A percentile compares a stretch with the other conserved stretches of the same genome.
Evolutionary conservation across 2,797 vertebrate genomes (phyloP).

Genomic region (Thalassophryne amazonica): DNA sequence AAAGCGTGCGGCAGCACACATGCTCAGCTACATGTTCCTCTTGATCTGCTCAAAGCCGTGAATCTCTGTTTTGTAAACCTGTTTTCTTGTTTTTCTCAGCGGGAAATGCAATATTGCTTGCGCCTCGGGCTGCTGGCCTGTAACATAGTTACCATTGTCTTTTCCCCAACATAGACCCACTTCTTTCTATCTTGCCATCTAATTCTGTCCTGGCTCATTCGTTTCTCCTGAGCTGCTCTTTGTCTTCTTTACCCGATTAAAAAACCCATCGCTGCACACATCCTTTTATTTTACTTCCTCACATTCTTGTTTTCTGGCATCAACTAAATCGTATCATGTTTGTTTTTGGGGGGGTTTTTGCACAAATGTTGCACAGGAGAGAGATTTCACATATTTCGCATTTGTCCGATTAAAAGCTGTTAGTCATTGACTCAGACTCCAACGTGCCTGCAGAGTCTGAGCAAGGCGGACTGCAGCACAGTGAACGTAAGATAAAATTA

Average conservation of each 20-base stretch:
- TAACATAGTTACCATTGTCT: conserved; percentile 76
- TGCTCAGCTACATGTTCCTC: conserved; percentile 16
- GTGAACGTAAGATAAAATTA: conserved; percentile 7
- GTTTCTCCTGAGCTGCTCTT: conserved; percentile 44
- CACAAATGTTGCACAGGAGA: too few species aligned
- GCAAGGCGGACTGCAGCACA: background rate
- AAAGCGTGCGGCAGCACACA: conserved; percentile 13
- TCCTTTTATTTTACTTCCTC: conserved; percentile 26
- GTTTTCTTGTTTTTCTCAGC: conserved; percentile 62
- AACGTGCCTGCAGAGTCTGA: background rate
- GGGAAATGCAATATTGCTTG: conserved; percentile 69
- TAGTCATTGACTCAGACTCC: background rate
- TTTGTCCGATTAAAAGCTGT: background rate
- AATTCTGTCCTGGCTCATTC: conserved; percentile 58
- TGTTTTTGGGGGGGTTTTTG: too few species aligned
- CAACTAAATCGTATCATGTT: background rate
- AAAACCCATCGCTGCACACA: conserved; percentile 11
- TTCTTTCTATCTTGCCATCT: conserved; percentile 60
- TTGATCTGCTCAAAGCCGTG: conserved; percentile 23
- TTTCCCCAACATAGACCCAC: conserved; percentile 65
- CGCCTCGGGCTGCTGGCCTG: conserved; percentile 38
- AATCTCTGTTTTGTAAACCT: conserved; percentile 31
- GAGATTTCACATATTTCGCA: too few species aligned
- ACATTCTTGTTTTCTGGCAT: background rate
- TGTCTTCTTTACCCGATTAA: conserved; percentile 48